These are phyloP conservation scores for Caenorhabditis imperialis DNA, from an alignment of 2,888 invertebrate species.

Conservation along the genomic window DNA sequence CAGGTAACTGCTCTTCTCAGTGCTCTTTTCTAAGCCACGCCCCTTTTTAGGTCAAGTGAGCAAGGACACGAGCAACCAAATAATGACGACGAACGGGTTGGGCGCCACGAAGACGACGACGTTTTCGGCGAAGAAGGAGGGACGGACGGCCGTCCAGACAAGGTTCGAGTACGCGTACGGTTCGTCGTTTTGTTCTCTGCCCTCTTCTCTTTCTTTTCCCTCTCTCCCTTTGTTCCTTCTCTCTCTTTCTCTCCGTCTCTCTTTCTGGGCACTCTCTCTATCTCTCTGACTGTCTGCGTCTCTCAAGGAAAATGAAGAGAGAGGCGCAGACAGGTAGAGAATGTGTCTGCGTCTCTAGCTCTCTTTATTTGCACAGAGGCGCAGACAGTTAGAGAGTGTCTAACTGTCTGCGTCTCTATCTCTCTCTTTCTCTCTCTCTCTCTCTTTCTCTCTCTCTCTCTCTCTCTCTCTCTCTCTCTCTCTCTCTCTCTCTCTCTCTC, in stretches of 20 bases:
- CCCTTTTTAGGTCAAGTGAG: constrained; percentile 40
- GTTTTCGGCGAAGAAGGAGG: constrained; percentile 58
- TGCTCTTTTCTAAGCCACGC: too few species aligned
- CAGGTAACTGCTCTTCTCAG: constrained; percentile 82
- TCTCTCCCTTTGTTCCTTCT: background rate
- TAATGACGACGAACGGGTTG: constrained; percentile 52
- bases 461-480: constrained; percentile 5
- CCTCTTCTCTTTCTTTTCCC: constrained; percentile 3
- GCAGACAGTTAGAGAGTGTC: too few species aligned
- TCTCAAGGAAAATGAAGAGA: too few species aligned
- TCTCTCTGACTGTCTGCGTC: constrained; percentile 8
- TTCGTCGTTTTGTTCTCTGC: constrained; percentile 53
- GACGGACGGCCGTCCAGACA: constrained; percentile 73
- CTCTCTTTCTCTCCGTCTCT: background rate
- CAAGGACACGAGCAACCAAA: constrained; percentile 36
- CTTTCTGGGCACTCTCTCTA: background rate
- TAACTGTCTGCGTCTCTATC: background rate
- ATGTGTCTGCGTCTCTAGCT: too few species aligned
- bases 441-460: constrained; percentile 3
- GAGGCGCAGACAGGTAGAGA: too few species aligned
- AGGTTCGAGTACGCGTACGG: constrained; percentile 78
- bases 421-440: background rate
- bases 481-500: too few species aligned
- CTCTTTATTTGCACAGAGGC: constrained; percentile 1
- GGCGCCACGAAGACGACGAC: constrained; percentile 61